Evolutionary conservation across 2,888 invertebrate genomes (phyloP).

Genomic region (Heliconius sara): DNA sequence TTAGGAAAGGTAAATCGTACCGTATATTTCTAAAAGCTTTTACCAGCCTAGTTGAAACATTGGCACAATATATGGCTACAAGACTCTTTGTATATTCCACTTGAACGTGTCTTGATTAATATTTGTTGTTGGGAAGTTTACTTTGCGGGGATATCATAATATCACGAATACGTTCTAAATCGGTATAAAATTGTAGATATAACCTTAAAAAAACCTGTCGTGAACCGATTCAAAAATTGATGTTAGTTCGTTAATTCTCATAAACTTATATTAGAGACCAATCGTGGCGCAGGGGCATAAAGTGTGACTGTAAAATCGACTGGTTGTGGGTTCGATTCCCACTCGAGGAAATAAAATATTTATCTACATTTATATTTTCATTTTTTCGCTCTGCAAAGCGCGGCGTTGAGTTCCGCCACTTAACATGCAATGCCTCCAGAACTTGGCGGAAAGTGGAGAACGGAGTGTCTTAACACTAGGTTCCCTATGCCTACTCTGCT

Average conservation of each 20-base stretch:
- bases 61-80: constrained; percentile 39
- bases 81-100: constrained; percentile 36
- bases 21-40: constrained; percentile 53
- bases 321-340: too few species aligned
- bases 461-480: too few species aligned
- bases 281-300: too few species aligned
- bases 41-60: constrained; percentile 45
- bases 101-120: constrained; percentile 33
- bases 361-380: too few species aligned
- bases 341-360: too few species aligned
- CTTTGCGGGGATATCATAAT: constrained; percentile 8
- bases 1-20: constrained; percentile 49
- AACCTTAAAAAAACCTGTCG: constrained; percentile 43
- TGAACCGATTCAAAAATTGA: neutral
- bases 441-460: too few species aligned
- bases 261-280: neutral
- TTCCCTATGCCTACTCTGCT: too few species aligned
- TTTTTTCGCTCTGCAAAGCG: too few species aligned
- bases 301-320: too few species aligned
- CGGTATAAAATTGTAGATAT: neutral
- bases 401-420: too few species aligned
- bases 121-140: constrained; percentile 7
- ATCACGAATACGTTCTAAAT: constrained; percentile 42
- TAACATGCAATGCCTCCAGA: too few species aligned
- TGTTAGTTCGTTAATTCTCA: neutral